Evolutionary conservation across 1,140 invertebrate species (phyloP).

Genomic region (Aradophagus sp.): DNA sequence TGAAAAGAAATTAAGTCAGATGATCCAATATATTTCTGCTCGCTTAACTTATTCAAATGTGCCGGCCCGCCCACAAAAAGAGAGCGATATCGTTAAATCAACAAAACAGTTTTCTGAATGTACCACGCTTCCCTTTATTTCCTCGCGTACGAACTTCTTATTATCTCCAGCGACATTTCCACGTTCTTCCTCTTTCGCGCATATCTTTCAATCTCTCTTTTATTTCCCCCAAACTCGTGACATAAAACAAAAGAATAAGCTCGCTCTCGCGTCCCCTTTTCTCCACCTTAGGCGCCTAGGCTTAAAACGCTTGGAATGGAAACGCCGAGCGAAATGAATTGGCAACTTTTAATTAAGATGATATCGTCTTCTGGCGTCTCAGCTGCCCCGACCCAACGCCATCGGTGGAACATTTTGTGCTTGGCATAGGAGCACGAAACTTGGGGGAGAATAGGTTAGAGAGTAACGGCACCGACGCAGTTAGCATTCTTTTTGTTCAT

Average conservation of each 20-base stretch:
- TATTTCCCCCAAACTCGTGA: slow-evolving; percentile 53
- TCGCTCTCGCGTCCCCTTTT: slow-evolving; percentile 41
- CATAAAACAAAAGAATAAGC: slow-evolving; percentile 70
- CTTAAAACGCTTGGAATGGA: slow-evolving; percentile 49
- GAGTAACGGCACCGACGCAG: slow-evolving; percentile 60
- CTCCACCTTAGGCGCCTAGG: slow-evolving; percentile 27
- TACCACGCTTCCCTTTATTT: slow-evolving; percentile 65
- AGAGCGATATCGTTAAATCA: slow-evolving; percentile 52
- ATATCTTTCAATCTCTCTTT: slow-evolving; percentile 58
- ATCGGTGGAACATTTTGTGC: slow-evolving; percentile 50
- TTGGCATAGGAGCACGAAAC: slow-evolving; percentile 25
- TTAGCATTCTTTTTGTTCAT: slow-evolving; percentile 75
- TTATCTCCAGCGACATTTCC: slow-evolving; percentile 65
- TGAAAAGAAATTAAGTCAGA: slow-evolving; percentile 24
- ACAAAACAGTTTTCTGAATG: slow-evolving; percentile 56
- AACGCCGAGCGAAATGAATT: slow-evolving; percentile 71
- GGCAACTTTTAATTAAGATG: slow-evolving; percentile 77
- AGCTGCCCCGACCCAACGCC: slow-evolving; percentile 42
- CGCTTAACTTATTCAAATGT: slow-evolving; percentile 46
- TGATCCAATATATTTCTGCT: slow-evolving; percentile 30
- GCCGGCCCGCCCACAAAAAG: slow-evolving; percentile 13
- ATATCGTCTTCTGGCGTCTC: slow-evolving; percentile 66
- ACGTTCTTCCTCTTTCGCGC: slow-evolving; percentile 59
- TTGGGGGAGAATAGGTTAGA: slow-evolving; percentile 59
- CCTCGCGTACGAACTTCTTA: slow-evolving; percentile 69